A percentile compares a stretch with the other conserved stretches of the same genome.
Evolutionary conservation across 2,113 vertebrate genomes (phyloP).

Genomic region (Mobula birostris): DNA sequence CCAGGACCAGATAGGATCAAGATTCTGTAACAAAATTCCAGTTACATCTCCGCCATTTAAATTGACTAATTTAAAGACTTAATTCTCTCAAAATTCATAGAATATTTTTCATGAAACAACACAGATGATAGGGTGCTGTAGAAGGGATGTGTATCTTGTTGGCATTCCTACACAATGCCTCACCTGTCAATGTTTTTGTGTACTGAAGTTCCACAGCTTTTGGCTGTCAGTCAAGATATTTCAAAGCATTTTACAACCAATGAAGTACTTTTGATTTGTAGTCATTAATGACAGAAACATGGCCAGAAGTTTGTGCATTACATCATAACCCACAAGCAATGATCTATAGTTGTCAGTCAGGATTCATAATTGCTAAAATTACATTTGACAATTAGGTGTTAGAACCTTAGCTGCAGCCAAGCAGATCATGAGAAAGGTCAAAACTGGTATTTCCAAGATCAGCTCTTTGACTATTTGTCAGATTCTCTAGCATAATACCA

Average conservation of each 20-base stretch:
- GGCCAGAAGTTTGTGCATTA: too few relatives aligned
- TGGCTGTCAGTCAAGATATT: too few relatives aligned
- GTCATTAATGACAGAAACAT: too few relatives aligned
- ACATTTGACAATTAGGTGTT: constrained; percentile 3
- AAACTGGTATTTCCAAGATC: not conserved
- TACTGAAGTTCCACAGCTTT: too few relatives aligned
- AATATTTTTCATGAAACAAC: not conserved
- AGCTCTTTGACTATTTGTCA: not conserved
- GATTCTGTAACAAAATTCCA: not conserved
- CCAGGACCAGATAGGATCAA: not conserved
- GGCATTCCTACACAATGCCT: not conserved
- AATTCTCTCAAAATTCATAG: not conserved
- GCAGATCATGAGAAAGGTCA: too few relatives aligned
- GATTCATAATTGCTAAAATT: not conserved
- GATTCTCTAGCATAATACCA: not conserved
- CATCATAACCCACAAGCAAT: not conserved
- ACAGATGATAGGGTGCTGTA: not conserved
- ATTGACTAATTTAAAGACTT: not conserved
- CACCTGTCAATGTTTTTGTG: not conserved
- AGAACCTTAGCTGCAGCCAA: not conserved
- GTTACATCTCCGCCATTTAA: not conserved
- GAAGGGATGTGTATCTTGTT: not conserved
- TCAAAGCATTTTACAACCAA: too few relatives aligned
- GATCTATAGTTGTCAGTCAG: not conserved
- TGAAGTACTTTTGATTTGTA: too few relatives aligned